A percentile compares a stretch with the other conserved stretches of the same genome.
Conservation (phyloP, 2,888 invertebrate genomes). For the Argyresthia goedartella region DNA sequence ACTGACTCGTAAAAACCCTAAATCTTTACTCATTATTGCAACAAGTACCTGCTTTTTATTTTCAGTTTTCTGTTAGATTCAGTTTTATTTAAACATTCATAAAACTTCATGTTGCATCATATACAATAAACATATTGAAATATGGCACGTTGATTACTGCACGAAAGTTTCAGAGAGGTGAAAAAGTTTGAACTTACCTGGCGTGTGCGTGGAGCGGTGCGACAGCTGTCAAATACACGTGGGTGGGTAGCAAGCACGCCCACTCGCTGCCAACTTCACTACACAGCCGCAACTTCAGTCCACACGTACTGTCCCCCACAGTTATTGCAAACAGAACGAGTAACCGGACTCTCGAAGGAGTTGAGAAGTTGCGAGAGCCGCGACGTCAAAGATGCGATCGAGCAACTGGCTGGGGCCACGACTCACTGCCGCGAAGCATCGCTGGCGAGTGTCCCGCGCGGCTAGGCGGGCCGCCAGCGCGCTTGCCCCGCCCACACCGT, state of each 20-base stretch:
- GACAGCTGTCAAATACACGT: constrained; percentile 25
- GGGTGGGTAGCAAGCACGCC: constrained; percentile 4
- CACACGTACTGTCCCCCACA: not conserved
- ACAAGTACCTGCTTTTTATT: too few relatives aligned
- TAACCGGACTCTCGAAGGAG: too few relatives aligned
- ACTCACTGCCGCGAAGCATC: not conserved
- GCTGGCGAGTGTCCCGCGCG: constrained; percentile 27
- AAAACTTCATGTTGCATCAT: too few relatives aligned
- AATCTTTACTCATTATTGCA: too few relatives aligned
- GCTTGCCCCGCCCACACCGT: constrained; percentile 30
- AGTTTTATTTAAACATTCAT: too few relatives aligned
- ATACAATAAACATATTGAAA: too few relatives aligned
- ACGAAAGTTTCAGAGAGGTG: too few relatives aligned
- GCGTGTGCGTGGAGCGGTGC: constrained; percentile 32
- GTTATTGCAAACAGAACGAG: not conserved
- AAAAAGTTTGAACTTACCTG: constrained; percentile 37
- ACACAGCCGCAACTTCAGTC: not conserved
- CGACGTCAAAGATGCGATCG: too few relatives aligned
- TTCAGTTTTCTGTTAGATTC: too few relatives aligned
- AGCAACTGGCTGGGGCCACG: not conserved
- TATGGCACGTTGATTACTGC: too few relatives aligned
- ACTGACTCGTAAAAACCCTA: too few relatives aligned
- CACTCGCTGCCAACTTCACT: not conserved
- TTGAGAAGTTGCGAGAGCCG: too few relatives aligned
- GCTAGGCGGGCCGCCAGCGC: constrained; percentile 38